A percentile compares a stretch with the other conserved stretches of the same genome.
These are phyloP conservation scores for Phaethon lepturus DNA, from an alignment of 2,113 vertebrate genomes.

Conservation along the genomic window DNA sequence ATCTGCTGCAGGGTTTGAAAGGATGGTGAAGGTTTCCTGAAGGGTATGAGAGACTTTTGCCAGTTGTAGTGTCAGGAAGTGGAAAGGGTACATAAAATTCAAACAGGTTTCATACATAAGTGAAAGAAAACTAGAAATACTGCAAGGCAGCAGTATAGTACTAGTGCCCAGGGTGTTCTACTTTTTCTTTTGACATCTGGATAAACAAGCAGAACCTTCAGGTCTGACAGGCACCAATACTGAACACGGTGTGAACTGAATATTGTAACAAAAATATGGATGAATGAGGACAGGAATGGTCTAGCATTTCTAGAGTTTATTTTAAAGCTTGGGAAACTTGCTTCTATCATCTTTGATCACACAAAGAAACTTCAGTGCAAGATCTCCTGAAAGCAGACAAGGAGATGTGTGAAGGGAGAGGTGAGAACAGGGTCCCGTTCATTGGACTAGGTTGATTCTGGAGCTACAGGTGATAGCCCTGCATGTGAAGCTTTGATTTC, in stretches of 20 bases:
- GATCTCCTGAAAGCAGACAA: accelerated
- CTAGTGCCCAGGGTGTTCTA: background rate
- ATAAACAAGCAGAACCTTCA: background rate
- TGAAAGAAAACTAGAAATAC: background rate
- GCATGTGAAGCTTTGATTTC: background rate
- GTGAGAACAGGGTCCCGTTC: background rate
- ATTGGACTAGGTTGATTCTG: background rate
- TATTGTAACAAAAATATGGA: background rate
- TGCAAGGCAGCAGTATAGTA: background rate
- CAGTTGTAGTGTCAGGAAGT: background rate
- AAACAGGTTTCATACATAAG: background rate
- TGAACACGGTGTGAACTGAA: background rate
- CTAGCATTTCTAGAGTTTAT: background rate
- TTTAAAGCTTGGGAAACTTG: background rate
- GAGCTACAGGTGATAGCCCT: background rate
- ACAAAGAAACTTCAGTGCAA: background rate
- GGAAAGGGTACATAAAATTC: background rate
- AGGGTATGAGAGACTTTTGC: background rate
- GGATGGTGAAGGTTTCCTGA: background rate
- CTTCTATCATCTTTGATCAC: background rate
- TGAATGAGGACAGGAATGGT: background rate
- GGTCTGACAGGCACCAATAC: background rate
- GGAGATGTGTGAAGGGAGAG: background rate
- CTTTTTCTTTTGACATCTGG: background rate
- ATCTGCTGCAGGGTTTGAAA: background rate